These are phyloP conservation scores for Alouatta palliata DNA, from an alignment of 2,113 vertebrate species.

Conservation along the genomic window DNA sequence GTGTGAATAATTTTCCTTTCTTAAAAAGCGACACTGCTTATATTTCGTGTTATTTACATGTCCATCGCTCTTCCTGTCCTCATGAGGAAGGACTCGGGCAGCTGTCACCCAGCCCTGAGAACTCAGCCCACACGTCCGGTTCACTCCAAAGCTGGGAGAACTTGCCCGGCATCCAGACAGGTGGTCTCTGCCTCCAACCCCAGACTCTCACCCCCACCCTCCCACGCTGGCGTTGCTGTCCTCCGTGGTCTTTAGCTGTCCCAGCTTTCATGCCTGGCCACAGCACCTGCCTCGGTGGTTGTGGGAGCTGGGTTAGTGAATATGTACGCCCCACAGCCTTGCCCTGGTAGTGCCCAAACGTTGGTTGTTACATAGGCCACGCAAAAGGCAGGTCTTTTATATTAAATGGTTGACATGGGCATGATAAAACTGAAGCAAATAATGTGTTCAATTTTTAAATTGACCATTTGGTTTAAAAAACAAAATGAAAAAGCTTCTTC, in stretches of 20 bases:
- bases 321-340: no score
- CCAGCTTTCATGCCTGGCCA: neutral
- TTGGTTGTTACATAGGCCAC: neutral
- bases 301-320: neutral
- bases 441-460: neutral
- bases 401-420: neutral
- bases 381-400: neutral
- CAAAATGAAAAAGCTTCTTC: neutral
- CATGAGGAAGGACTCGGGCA: neutral
- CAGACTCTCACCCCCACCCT: no score
- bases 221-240: neutral
- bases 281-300: neutral
- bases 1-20: neutral
- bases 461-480: neutral
- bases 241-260: neutral
- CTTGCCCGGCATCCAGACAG: neutral
- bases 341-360: rapidly evolving
- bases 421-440: neutral
- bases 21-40: no score
- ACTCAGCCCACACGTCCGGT: neutral
- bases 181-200: neutral
- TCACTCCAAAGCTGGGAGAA: neutral
- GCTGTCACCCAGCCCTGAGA: neutral
- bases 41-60: neutral
- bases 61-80: neutral